Base-by-base conservation (phyloP, 2,888 invertebrate genomes). In the Mantis religiosa region DNA sequence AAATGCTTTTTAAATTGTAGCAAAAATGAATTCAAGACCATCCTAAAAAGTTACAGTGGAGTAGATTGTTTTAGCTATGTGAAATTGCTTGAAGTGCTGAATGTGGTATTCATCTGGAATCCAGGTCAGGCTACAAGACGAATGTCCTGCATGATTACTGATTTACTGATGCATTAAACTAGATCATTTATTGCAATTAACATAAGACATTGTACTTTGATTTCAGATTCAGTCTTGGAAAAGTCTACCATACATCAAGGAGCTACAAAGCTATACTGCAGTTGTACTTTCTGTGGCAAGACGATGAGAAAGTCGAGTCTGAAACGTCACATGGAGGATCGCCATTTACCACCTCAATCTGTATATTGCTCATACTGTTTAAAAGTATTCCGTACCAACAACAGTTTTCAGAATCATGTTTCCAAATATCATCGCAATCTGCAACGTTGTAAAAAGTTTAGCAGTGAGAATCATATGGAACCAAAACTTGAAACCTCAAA, bases 361-460 rank as follows among this genome's bases (percentile, higher is more conserved):
- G 88, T 86, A 28, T 83, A 86, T 28, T 91, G 91, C 89, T 89
- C 88, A 54, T 88, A 89, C 28, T 91, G 91, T 89, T 88, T 87
- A 27, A 91, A 90, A 89, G 87, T 90, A 81, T 91, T 90, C 87
- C 89, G 90, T 82, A 90, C 89, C 47, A 85, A 87, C 81, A 90
- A 90, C 85, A 91, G 91, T 84, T 88, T 91, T 28, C 88, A 89
- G 83, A 91, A 90, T 41, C 91, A 91, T 83, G 87, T 90, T 34
- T 90, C 89, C 71, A 88, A 87, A 41, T 90, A 89, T 85, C 91
- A 91, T 89, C 89, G 90, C 81, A 81, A 85, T 41, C 25, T 28
- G 25, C 54, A 82, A 14, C 54, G 47, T 27, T 28, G 20, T 47
- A 15, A 28, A 15, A 54, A n/a, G 2, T 27, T 20, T 28, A n/a